Percentiles rank a stretch among this genome's conserved stretches.
Evolutionary conservation across 1,140 invertebrate genomes (phyloP).

Genomic region (Brachionus rubens): DNA sequence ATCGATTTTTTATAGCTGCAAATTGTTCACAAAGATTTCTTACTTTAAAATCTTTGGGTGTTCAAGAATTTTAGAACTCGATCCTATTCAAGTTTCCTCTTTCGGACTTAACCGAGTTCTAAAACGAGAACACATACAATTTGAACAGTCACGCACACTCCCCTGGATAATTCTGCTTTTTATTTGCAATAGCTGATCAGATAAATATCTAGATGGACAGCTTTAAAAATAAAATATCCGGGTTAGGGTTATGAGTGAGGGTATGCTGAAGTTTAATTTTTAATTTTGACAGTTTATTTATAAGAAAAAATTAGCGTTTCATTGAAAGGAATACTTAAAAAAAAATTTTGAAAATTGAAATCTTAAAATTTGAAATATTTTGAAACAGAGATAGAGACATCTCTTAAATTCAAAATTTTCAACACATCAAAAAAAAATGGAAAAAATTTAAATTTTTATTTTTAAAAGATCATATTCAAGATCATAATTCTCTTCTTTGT

Average conservation of each 20-base stretch:
- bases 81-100: conserved; percentile 38
- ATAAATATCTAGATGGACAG: conserved; percentile 6
- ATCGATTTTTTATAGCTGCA: not conserved
- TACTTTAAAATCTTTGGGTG: not conserved
- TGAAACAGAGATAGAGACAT: no score
- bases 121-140: not conserved
- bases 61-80: not conserved
- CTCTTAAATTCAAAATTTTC: no score
- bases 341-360: no score
- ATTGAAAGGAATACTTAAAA: not conserved
- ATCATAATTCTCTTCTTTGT: no score
- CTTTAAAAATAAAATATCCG: not conserved
- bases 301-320: not conserved
- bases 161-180: conserved; percentile 2
- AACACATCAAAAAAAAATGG: no score
- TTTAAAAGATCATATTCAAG: no score
- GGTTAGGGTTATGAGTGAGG: conserved; percentile 12
- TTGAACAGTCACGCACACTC: not conserved
- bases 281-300: conserved; percentile 36
- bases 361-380: no score
- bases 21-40: not conserved
- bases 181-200: conserved; percentile 15
- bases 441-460: no score
- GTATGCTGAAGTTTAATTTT: not conserved
- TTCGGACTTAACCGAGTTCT: not conserved